A percentile compares a stretch with the other conserved stretches of the same genome.
These are phyloP conservation scores for Venusia cambrica DNA, from an alignment of 2,888 invertebrate genomes.

Conservation along the genomic window DNA sequence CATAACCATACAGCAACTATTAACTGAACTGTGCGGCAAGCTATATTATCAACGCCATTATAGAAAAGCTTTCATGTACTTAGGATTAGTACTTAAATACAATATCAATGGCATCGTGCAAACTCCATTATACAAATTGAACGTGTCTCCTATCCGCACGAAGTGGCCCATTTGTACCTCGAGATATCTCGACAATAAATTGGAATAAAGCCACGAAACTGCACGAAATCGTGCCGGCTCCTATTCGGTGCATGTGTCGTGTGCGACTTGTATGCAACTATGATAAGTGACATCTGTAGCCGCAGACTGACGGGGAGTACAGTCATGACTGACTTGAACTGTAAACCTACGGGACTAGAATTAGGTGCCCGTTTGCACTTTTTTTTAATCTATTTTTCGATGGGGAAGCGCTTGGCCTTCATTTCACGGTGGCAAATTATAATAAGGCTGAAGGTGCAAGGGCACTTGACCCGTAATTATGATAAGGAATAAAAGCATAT, in stretches of 20 bases:
- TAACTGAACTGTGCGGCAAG: no score
- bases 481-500: no score
- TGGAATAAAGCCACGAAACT: slow-evolving; percentile 28
- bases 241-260: slow-evolving; percentile 7
- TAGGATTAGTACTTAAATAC: background rate
- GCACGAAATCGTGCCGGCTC: slow-evolving; percentile 25
- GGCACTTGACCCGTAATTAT: no score
- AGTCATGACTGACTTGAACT: slow-evolving; percentile 1
- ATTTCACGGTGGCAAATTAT: no score
- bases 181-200: slow-evolving; percentile 27
- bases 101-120: slow-evolving; percentile 6
- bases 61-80: no score
- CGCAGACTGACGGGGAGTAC: slow-evolving; percentile 8
- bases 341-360: slow-evolving; percentile 1
- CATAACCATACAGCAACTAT: no score
- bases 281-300: slow-evolving; percentile 19
- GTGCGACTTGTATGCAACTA: slow-evolving; percentile 5
- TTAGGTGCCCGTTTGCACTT: no score
- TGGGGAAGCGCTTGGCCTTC: no score
- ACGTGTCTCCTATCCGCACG: slow-evolving; percentile 6
- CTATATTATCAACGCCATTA: no score
- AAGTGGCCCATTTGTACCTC: slow-evolving; percentile 14
- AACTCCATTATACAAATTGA: slow-evolving; percentile 13
- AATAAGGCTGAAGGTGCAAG: no score
- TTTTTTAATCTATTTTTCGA: no score